Base-by-base conservation (phyloP, 2,113 vertebrate species). In the Aegithalos caudatus region DNA sequence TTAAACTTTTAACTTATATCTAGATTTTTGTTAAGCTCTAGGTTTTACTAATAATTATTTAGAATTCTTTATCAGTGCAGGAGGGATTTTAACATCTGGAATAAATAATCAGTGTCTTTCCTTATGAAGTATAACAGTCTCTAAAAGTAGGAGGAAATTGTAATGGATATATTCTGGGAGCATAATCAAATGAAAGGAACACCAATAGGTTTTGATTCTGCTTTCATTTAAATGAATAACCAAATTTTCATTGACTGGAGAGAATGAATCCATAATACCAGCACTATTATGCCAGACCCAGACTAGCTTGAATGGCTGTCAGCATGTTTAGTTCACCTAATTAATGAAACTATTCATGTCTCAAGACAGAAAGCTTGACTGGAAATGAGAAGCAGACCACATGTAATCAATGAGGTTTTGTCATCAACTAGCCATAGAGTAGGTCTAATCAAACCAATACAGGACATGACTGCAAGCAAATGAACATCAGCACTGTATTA, bases 331-430 rank as follows among this genome's bases (percentile, higher is more conserved):
- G 92, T 50, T 94, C 76, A 90, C 64, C 88, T 94, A 96, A 95
- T 96, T 96, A 95, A 92, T 90, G 90, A 83, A 93, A 65, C 76
- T 62, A 94, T 94, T 95, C 85, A 94, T 92, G 85, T 85, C 79
- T 91, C 19, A 61, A 95, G 78, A 82, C 78, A 86, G 50, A 94
- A 92, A 74, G 64, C 85, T 93, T 83, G 92, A 62, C 93, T 90
- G 93, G 90, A 90, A 94, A 95, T 77, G 81, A 88, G 94, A 92
- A 95, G 81, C 93, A 96, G 95, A 90, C 79, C 86, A 54, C 28
- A 51, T 70, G 40, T 95, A 90, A 94, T 95, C 94, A 95, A 89
- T 88, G 88, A 73, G 69, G 57, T 35, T 88, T 96, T 91, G 88
- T 95, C 94, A 93, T 80, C 85, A 88, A 47, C 82, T 76, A 94